A percentile compares a stretch with the other conserved stretches of the same genome.
Evolutionary conservation across 2,113 vertebrate genomes (phyloP).

Genomic region (Embiotoca jacksoni): DNA sequence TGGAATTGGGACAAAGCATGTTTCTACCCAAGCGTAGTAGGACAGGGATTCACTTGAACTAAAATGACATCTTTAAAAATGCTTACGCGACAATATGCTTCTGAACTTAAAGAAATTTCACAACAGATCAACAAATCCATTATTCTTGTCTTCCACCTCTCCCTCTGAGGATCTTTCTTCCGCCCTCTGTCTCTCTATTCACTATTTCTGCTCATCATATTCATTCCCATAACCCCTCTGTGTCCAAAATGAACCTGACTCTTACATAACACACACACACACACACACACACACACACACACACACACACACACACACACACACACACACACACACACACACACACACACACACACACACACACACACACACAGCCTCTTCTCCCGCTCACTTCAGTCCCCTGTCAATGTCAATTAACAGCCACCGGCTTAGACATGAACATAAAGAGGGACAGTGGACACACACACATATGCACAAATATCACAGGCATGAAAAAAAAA

Average conservation of each 20-base stretch:
- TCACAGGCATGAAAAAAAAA: neutral
- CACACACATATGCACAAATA: conserved; percentile 4
- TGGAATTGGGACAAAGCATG: too few relatives aligned
- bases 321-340: conserved; percentile 26
- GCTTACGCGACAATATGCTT: too few relatives aligned
- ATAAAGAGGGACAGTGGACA: neutral
- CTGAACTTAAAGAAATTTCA: too few relatives aligned
- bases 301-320: conserved; percentile 3
- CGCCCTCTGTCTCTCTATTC: conserved; percentile 3
- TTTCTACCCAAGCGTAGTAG: too few relatives aligned
- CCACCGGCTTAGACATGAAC: conserved; percentile 27
- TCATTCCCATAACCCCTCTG: conserved; percentile 56
- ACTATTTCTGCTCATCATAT: conserved; percentile 39
- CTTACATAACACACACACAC: conserved; percentile 60
- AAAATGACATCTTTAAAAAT: too few relatives aligned
- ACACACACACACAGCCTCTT: conserved; percentile 3
- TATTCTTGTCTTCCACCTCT: neutral
- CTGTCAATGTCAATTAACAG: conserved; percentile 59
- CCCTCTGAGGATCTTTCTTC: neutral
- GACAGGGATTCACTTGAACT: too few relatives aligned
- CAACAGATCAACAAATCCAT: conserved; percentile 11
- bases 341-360: conserved; percentile 2
- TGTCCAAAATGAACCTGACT: conserved; percentile 68
- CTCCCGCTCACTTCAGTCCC: conserved; percentile 42
- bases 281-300: conserved; percentile 11